Evolutionary conservation across 2,888 invertebrate species (phyloP), one percentile per base, ranked within the genome.

Genomic region (Corbicula japonica): DNA sequence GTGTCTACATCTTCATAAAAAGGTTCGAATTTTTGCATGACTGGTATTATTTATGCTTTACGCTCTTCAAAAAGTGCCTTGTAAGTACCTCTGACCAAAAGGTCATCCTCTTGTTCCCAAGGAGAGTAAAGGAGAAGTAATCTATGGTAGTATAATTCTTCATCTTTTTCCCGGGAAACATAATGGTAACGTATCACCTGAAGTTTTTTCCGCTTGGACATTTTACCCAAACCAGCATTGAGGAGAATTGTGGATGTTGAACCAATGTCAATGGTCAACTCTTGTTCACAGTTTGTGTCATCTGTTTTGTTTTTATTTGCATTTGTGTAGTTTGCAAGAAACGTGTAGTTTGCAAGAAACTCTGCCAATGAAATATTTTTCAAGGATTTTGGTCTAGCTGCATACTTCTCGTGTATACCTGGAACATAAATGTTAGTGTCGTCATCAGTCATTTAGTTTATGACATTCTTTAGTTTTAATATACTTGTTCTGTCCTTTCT

Each of bases 391-490:
- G 80, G 77, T 41, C 72, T 38, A 23, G 62, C 60, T 32, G 80
- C 60, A 71, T 83, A 83, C 41, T 72, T 80, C 28, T 80, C 83
- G 69, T 75, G 77, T 30, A 77, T 72, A 61, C 54, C 68, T 52
- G 80, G 65, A 6, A 80, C 4, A 66, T 72, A 83, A 26, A 76
- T 63, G 48, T 79, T 65, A 18, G 48, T 61, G 35, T 83, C 80
- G 38, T 76, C 66, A 62, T 76, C 60, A 15, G 65, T 48, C 76
- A 83, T 80, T 15, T 8, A 58, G 6, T 71, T 21, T 6, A 83
- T 50, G 15, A 73, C 32, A 34, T n/a, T 18, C 12, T n/a, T 56
- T 3, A 68, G 58, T 61, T 83, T 83, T 21, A 76, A 21, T n/a
- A 83, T 41, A 38, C 76, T 32, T 18, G 79, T 79, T 54, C 79